Base-by-base conservation (phyloP, 92 coral and sea anemone genomes). In the Hydrozoanthus gracilis region DNA sequence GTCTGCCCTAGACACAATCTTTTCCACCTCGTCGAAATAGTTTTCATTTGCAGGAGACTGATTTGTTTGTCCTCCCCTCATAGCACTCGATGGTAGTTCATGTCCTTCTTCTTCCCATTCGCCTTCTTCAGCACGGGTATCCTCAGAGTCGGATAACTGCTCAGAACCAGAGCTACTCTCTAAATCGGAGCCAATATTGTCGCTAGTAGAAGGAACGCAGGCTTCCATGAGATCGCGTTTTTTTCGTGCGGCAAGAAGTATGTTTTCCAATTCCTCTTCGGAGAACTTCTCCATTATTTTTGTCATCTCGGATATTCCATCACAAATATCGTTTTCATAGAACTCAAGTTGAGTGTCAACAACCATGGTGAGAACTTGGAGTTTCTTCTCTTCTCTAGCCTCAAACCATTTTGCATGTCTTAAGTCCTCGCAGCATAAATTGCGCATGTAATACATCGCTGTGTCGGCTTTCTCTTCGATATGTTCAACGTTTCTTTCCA, bases 381-480 rank as follows among this genome's bases (percentile, higher is more conserved):
- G 72, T 44, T 92, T 95, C 70, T 96, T 96, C 11, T 89, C 67
- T 14, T 86, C 79, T 83, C 83, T 77, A 35, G 86, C 67, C 17
- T 96, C 95, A 61, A 96, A 88, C 98, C 98, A 96, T 17, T 83
- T 88, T 27, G 92, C 74, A 20, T 92, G 94, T 35, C 98, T 90
- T 58, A 93, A 83, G 54, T 96, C 98, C 79, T 96, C 98, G 14
- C 92, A 92, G 64, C 96, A 93, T 44, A 96, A 66, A 60, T 87
- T 96, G 64, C 98, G 89, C 96, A 96, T 92, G 52, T 93, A 92
- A 56, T 84, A 73, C 91, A 95, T 87, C 0, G 92, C 87, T 14
- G 91, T 86, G 47, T 96, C 98, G 4, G 98, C 89, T 80, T 91
- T 90, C 50, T 96, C 94, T 12, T 93, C 91, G 27, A 96, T 96